Base-by-base conservation (phyloP, 2,888 invertebrate genomes). In the Rhopalosiphum nymphaeae region DNA sequence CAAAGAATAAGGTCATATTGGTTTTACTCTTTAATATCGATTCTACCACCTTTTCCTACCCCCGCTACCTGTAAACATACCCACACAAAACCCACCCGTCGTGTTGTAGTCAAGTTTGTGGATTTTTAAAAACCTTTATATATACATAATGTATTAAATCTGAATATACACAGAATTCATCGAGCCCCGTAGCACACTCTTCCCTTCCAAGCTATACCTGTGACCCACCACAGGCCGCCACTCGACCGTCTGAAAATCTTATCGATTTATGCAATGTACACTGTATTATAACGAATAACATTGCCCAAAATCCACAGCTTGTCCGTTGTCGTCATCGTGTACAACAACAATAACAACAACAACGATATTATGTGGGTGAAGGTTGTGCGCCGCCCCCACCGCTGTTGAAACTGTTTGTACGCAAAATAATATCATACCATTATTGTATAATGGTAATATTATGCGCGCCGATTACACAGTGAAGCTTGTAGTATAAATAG, bases 281-380 rank as follows among this genome's bases (percentile, higher is more conserved):
- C 21, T 53, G 21, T 36, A 78, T 21, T 36, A 78, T 36, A 36
- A 36, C 1, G 11, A 85, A 44, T 36, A 26, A 44, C 85, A 44
- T 44, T 26, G 13, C 44, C 11, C 42, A 3, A 42, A 29, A 85
- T 44, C 44, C 3, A 85, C 26, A 5, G 5, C 26, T 44, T 4
- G 85, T 85, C 44, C 3, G 46, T 86, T 29, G 46, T 49, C 86
- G 16, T 85, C 44, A 85, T 85, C 13, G 11, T 13, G 29, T 29
- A 29, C 11, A 85, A 85, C 44, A 85, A 42, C 85, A 44, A 85
- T 21, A 85, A 85, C 84, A 42, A 36, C 36, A 42, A 85, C 44
- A 26, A 85, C 49, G 46, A 67, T 56, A 42, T n/a, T 87, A 92
- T 92, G 87, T 92, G 92, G 92, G 92, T 92, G 92, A 92, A 92